Percentiles rank a stretch among this genome's conserved stretches.
These are phyloP conservation scores for Dryas iulia DNA, from an alignment of 1,140 invertebrate species.

Conservation along the genomic window DNA sequence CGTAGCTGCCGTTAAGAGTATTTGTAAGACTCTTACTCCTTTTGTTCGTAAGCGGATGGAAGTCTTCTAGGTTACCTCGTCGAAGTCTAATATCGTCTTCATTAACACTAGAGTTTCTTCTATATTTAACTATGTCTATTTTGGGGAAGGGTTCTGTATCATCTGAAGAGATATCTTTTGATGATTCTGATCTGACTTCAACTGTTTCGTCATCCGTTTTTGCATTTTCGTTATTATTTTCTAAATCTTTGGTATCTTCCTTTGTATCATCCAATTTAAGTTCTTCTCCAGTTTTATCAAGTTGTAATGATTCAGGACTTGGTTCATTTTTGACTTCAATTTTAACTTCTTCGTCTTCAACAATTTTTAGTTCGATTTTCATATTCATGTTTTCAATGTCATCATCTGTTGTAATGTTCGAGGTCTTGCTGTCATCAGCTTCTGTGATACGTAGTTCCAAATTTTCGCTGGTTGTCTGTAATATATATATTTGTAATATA, in stretches of 20 bases:
- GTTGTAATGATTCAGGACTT: neutral
- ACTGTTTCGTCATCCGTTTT: constrained; percentile 20
- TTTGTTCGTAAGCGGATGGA: constrained; percentile 59
- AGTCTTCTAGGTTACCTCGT: constrained; percentile 71
- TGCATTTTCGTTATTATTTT: constrained; percentile 9
- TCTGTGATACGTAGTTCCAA: constrained; percentile 55
- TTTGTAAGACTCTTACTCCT: constrained; percentile 71
- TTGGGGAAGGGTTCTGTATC: constrained; percentile 60
- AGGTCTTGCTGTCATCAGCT: constrained; percentile 38
- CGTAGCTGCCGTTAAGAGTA: constrained; percentile 49
- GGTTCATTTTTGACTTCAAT: neutral
- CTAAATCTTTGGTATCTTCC: constrained; percentile 22
- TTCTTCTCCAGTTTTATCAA: constrained; percentile 17
- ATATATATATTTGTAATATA: constrained; percentile 17
- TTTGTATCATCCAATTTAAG: neutral
- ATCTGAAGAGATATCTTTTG: constrained; percentile 56
- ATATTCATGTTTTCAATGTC: constrained; percentile 67
- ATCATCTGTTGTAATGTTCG: constrained; percentile 44
- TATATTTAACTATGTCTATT: constrained; percentile 65
- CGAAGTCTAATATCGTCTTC: constrained; percentile 68
- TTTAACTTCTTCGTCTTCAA: constrained; percentile 68
- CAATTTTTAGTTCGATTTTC: constrained; percentile 75
- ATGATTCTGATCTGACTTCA: constrained; percentile 43
- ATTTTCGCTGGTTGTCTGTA: constrained; percentile 45
- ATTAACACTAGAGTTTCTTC: constrained; percentile 73